Percentiles rank a stretch among this genome's conserved stretches.
Conservation (phyloP, 1,140 invertebrate genomes). For the Microplitis mediator region DNA sequence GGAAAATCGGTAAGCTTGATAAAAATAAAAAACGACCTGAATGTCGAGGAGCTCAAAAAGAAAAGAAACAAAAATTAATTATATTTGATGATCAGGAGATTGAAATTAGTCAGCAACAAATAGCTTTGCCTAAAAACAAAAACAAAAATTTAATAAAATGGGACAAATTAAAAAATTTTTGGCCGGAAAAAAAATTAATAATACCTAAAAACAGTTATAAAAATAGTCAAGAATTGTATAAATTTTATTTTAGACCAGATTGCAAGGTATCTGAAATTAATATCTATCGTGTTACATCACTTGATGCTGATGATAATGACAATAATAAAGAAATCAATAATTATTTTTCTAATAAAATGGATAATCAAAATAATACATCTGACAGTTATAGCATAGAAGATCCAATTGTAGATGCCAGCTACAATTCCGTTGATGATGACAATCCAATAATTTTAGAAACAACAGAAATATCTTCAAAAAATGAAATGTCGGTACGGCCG, state of each 20-base stretch:
- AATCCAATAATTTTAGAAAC: constrained; percentile 59
- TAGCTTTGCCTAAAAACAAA: constrained; percentile 15
- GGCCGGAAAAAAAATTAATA: constrained; percentile 46
- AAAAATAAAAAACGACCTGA: constrained; percentile 24
- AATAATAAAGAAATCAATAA: constrained; percentile 65
- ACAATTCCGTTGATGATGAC: constrained; percentile 56
- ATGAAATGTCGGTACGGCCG: constrained; percentile 71
- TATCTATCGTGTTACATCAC: constrained; percentile 33
- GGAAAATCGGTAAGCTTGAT: constrained; percentile 64
- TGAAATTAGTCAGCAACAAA: constrained; percentile 29
- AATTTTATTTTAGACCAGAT: constrained; percentile 36
- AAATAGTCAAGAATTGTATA: constrained; percentile 24
- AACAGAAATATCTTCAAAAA: constrained; percentile 65
- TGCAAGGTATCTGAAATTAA: constrained; percentile 26
- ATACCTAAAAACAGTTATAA: constrained; percentile 42
- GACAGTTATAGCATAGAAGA: constrained; percentile 31
- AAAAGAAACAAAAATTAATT: constrained; percentile 43
- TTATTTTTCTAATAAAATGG: constrained; percentile 58
- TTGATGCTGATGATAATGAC: constrained; percentile 43
- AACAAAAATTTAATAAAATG: constrained; percentile 28
- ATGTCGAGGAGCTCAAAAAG: constrained; percentile 33
- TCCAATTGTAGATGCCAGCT: constrained; percentile 50
- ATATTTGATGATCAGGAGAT: constrained; percentile 35
- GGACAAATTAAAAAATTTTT: constrained; percentile 40
- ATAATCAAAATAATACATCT: constrained; percentile 55